Percentiles rank a stretch among this genome's conserved stretches.
phyloP scores from a whole-genome alignment of 2,797 vertebrate species.

The Pachyuromys duprasi region DNA sequence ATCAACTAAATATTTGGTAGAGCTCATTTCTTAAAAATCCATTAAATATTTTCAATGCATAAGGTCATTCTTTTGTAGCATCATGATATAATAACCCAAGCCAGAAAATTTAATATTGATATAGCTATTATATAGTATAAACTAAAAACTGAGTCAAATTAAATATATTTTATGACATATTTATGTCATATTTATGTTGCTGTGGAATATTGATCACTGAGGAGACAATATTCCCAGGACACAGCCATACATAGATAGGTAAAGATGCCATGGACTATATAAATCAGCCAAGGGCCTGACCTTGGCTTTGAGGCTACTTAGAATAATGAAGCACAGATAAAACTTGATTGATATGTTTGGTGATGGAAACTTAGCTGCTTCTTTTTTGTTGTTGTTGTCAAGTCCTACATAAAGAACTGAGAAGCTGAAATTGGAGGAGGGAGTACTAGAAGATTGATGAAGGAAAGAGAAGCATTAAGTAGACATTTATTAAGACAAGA shows the following conservation, averaged over 20 bases:
- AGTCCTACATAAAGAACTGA: neutral
- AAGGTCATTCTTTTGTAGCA: neutral
- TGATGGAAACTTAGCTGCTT: neutral
- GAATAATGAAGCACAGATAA: neutral
- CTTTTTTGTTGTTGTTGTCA: neutral
- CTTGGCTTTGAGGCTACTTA: neutral
- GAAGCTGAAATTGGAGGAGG: neutral
- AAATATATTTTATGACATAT: neutral
- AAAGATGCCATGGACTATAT: neutral
- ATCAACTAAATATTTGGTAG: neutral
- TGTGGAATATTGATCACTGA: neutral
- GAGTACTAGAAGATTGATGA: neutral
- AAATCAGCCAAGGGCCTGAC: neutral
- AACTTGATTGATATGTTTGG: neutral
- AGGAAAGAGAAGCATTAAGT: neutral
- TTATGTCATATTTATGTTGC: conserved; percentile 9
- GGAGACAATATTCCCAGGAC: neutral
- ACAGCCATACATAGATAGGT: neutral
- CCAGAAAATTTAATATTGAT: neutral
- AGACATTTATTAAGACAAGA: neutral
- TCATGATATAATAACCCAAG: neutral
- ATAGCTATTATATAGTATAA: neutral
- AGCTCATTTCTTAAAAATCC: neutral
- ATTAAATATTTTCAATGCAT: conserved; percentile 9
- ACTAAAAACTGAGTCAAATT: neutral